Evolutionary conservation across 2,797 vertebrate genomes (phyloP).

Genomic region (Oreochromis mossambicus): DNA sequence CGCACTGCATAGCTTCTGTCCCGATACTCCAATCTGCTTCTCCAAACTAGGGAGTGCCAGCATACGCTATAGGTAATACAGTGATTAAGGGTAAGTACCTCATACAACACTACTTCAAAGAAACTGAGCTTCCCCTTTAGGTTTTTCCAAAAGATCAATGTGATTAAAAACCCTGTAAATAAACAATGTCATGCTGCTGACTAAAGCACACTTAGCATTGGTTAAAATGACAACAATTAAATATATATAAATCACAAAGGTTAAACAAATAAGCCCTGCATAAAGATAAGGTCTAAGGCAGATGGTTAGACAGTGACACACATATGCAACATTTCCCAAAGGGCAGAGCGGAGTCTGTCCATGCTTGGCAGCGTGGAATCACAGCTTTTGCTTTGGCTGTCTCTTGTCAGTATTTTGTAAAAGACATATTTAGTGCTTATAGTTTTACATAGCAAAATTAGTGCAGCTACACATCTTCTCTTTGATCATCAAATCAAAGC

Average conservation of each 20-base stretch:
- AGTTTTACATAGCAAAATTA: not conserved
- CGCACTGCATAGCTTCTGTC: not conserved
- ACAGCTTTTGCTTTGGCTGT: not conserved
- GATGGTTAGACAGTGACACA: conserved; percentile 32
- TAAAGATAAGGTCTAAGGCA: conserved; percentile 18
- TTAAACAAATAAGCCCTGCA: conserved; percentile 1
- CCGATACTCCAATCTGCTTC: not conserved
- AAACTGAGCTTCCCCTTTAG: not conserved
- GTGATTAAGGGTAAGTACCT: not conserved
- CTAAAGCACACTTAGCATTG: not conserved
- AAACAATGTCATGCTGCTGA: not conserved
- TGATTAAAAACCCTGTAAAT: not conserved
- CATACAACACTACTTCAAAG: not conserved
- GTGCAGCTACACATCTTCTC: not conserved
- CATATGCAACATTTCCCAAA: conserved; percentile 34
- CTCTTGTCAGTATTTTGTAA: not conserved
- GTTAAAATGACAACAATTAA: not conserved
- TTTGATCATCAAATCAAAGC: not conserved
- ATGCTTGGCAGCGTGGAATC: conserved; percentile 13
- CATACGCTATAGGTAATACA: not conserved
- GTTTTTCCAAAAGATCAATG: not conserved
- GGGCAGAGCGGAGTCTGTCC: conserved; percentile 10
- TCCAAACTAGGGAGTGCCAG: not conserved
- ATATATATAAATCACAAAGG: not conserved
- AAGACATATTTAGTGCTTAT: not conserved